Evolutionary conservation across 2,113 vertebrate species (phyloP), one percentile per base, ranked within the genome.

Genomic region (Chloebia gouldiae): DNA sequence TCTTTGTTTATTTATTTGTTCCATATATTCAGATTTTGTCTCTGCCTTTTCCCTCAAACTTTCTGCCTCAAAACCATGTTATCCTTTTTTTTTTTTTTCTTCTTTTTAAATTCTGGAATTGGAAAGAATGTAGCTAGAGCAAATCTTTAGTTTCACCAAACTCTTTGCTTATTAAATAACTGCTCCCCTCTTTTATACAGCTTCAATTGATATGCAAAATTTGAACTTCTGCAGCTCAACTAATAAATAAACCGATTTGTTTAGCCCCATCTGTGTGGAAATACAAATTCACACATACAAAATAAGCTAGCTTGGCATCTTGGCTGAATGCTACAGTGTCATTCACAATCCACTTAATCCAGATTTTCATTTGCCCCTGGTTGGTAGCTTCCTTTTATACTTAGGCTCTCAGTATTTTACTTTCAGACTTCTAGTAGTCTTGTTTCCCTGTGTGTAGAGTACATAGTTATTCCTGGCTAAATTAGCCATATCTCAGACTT

Each of bases 131-230:
- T 59, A 71, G 19, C 50, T 79, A 30, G 65, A 71, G 25, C 65
- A 59, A 73, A 78, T 64, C 9, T 70, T 51, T 59, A 75, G 47
- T 83, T 64, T 93, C 80, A 70, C 28, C 28, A 54, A 75, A 86
- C 1, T 3, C 17, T 91, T 88, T 86, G 27, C n/a, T 81, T 77
- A 40, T 44, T 44, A 90, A 88, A 68, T 61, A 93, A 44, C 24
- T 3, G 2, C 33, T 92, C 22, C 15, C 4, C n/a, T 71, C 35
- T 78, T 77, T 86, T 71, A 33, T 71, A 33, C 9, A 15, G 24
- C 20, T 94, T 88, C 76, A 93, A 50, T 60, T 86, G 65, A 77
- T 85, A 84, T 63, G 75, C 57, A 93, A 96, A 93, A 87, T 90
- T 80, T 25, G 19, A 87, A 75, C 21, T 71, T 64, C 11, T 92